A percentile compares a stretch with the other conserved stretches of the same genome.
Evolutionary conservation across 2,888 invertebrate genomes (phyloP).

Genomic region (Notocelia uddmanniana): DNA sequence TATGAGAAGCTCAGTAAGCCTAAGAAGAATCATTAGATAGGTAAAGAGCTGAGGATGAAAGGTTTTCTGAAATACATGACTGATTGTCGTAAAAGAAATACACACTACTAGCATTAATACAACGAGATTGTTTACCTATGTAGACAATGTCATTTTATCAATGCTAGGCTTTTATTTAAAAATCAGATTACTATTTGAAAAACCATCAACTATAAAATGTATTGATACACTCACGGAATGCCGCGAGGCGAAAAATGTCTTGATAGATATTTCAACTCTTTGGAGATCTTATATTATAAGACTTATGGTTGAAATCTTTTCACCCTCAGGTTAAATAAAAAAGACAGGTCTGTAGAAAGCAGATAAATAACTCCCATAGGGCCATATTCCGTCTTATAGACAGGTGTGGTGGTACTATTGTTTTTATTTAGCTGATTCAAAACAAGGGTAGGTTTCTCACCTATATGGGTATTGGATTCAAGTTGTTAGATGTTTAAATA

Average conservation of each 20-base stretch:
- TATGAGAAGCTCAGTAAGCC: conserved; percentile 93
- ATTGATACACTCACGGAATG: background rate
- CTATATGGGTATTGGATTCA: conserved; percentile 13
- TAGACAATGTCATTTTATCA: background rate
- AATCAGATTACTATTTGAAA: background rate
- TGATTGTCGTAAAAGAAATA: no score
- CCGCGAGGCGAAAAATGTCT: background rate
- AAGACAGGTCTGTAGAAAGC: conserved; percentile 8
- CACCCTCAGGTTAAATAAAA: background rate
- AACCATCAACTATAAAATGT: background rate
- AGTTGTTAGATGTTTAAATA: conserved; percentile 4
- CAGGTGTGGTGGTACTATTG: background rate
- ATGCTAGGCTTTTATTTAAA: background rate
- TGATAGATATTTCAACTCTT: background rate
- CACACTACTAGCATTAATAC: no score
- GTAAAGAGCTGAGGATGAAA: conserved; percentile 12
- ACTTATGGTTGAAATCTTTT: background rate
- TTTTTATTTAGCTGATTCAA: conserved; percentile 7
- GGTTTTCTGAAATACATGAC: background rate
- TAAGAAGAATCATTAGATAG: conserved; percentile 87
- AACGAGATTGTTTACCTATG: no score
- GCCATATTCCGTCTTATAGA: background rate
- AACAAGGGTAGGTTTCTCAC: background rate
- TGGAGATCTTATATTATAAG: background rate
- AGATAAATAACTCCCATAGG: conserved; percentile 10